A percentile compares a stretch with the other conserved stretches of the same genome.
phyloP scores from a whole-genome alignment of 64 coral and sea anemone species.

The Pocillopora damicornis region DNA sequence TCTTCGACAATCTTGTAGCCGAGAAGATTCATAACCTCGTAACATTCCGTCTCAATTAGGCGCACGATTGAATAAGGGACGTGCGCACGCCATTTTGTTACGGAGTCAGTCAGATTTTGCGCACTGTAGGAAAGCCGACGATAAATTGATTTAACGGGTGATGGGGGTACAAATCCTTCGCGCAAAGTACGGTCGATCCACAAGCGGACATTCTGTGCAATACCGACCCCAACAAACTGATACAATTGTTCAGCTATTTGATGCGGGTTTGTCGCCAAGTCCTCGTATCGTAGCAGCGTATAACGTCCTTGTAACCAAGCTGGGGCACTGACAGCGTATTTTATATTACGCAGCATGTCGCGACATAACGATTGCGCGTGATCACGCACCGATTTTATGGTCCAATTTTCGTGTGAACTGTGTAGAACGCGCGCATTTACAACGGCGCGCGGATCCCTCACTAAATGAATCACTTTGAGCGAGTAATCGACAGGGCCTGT shows the following conservation, averaged over 20 bases:
- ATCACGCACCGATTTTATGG: constrained; percentile 49
- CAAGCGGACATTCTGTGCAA: constrained; percentile 53
- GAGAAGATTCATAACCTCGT: constrained; percentile 85
- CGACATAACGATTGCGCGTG: constrained; percentile 60
- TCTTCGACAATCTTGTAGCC: constrained; percentile 87
- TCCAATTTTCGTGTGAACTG: constrained; percentile 55
- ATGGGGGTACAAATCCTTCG: neutral
- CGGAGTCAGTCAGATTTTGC: constrained; percentile 35
- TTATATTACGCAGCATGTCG: constrained; percentile 68
- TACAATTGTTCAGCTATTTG: constrained; percentile 83
- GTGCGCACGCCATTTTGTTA: constrained; percentile 32
- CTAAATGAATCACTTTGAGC: constrained; percentile 81
- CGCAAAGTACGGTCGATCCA: constrained; percentile 59
- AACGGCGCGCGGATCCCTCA: constrained; percentile 81
- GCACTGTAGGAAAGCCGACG: neutral
- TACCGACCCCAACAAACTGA: constrained; percentile 64
- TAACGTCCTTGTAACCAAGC: constrained; percentile 74
- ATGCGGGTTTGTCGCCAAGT: constrained; percentile 75
- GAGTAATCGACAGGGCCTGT: constrained; percentile 47
- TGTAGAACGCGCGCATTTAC: constrained; percentile 58
- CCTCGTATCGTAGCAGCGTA: constrained; percentile 90
- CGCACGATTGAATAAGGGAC: constrained; percentile 86
- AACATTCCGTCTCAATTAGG: constrained; percentile 81
- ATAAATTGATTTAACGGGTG: constrained; percentile 16
- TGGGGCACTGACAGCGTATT: constrained; percentile 73